Percentiles rank a stretch among this genome's conserved stretches.
Evolutionary conservation across 2,888 invertebrate species (phyloP).

Genomic region (Drosophila subquinaria): DNA sequence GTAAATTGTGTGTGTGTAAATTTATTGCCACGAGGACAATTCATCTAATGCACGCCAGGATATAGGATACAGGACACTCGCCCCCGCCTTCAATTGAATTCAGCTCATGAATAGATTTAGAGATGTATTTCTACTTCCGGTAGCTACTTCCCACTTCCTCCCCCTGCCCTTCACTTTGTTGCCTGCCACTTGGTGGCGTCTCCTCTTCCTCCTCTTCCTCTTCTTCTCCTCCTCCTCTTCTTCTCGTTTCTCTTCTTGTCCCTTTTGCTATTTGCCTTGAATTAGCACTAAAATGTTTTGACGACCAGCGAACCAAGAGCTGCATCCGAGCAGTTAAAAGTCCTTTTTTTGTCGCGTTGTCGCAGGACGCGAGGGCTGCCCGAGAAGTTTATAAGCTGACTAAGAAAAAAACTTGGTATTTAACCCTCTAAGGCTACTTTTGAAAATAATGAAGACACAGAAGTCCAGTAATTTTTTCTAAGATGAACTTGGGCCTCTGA

Average conservation of each 20-base stretch:
- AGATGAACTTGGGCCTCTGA: too few relatives aligned
- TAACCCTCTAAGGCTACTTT: too few relatives aligned
- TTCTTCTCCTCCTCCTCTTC: neutral
- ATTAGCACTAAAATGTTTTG: constrained; percentile 66
- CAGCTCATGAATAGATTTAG: constrained; percentile 32
- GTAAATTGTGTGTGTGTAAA: constrained; percentile 68
- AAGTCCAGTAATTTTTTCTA: too few relatives aligned
- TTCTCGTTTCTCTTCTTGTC: neutral
- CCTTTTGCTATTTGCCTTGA: constrained; percentile 42
- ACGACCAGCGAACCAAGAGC: constrained; percentile 39
- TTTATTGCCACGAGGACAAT: constrained; percentile 70
- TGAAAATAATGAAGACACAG: too few relatives aligned
- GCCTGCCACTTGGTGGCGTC: constrained; percentile 25
- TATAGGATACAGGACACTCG: neutral
- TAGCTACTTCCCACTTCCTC: neutral
- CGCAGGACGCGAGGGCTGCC: constrained; percentile 5
- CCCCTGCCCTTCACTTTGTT: constrained; percentile 13
- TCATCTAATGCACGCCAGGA: constrained; percentile 61
- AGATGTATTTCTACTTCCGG: constrained; percentile 27
- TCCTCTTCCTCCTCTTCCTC: neutral
- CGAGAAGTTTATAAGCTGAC: neutral
- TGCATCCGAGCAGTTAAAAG: constrained; percentile 34
- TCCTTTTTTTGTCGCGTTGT: constrained; percentile 5
- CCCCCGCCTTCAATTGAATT: neutral
- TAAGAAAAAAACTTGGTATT: neutral